These are phyloP conservation scores for Blastomussa wellsi DNA, from an alignment of 92 coral and sea anemone species.

Conservation along the genomic window DNA sequence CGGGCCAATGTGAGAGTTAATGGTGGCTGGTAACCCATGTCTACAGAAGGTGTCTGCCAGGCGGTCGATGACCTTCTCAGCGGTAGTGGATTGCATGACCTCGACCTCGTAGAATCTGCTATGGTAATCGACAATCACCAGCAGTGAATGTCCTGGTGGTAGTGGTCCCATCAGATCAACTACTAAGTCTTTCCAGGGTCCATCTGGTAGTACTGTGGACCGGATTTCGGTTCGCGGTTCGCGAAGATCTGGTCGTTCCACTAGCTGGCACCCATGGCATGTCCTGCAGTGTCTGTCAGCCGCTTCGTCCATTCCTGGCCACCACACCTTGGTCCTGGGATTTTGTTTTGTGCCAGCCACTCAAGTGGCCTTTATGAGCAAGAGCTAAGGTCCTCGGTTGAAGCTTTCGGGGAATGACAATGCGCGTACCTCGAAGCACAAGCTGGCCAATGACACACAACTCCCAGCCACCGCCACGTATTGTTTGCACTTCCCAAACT, in stretches of 20 bases:
- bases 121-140: conserved; percentile 56
- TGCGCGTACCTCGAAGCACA: conserved; percentile 28
- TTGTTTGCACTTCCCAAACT: conserved; percentile 47
- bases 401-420: conserved; percentile 36
- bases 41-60: conserved; percentile 47
- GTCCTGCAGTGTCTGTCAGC: conserved; percentile 55
- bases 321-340: conserved; percentile 60
- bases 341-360: conserved; percentile 56
- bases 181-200: conserved; percentile 60
- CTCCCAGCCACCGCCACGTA: conserved; percentile 47
- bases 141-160: conserved; percentile 57
- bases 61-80: conserved; percentile 32
- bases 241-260: no score
- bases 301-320: conserved; percentile 63
- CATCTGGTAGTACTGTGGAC: conserved; percentile 46
- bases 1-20: conserved; percentile 58
- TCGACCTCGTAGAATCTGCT: conserved; percentile 52
- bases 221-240: no score
- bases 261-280: conserved; percentile 53
- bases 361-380: conserved; percentile 40
- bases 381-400: conserved; percentile 12
- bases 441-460: conserved; percentile 18
- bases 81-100: conserved; percentile 46
- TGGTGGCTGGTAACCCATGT: conserved; percentile 47
- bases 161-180: conserved; percentile 55